phyloP scores from a whole-genome alignment of 2,113 vertebrate genomes.

The Pachycephala philippinensis region DNA sequence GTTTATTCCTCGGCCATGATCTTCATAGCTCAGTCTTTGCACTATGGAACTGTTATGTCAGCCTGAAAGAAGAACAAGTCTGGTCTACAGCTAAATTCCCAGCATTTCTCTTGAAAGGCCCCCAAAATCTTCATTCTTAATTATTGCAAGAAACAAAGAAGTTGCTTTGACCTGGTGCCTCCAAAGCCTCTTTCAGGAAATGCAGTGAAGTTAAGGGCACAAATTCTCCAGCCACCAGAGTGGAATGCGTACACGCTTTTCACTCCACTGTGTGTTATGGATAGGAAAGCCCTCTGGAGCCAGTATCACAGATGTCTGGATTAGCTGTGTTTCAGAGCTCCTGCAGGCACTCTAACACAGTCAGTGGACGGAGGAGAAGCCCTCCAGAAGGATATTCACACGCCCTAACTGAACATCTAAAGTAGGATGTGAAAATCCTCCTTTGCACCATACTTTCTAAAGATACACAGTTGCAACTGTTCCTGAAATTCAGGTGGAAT shows the following conservation, averaged over 20 bases:
- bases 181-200: background rate
- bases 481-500: background rate
- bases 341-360: background rate
- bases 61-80: background rate
- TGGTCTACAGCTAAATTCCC: background rate
- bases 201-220: background rate
- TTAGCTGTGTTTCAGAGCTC: background rate
- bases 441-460: background rate
- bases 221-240: background rate
- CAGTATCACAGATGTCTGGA: no score
- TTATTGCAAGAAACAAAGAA: background rate
- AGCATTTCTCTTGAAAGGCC: background rate
- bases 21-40: background rate
- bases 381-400: background rate
- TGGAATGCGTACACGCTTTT: rapidly evolving
- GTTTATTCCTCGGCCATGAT: background rate
- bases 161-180: background rate
- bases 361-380: background rate
- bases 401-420: rapidly evolving
- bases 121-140: background rate
- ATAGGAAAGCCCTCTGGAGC: background rate
- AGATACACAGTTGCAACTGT: background rate
- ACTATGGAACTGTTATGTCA: background rate
- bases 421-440: background rate
- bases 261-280: rapidly evolving